Percentiles rank a stretch among this genome's conserved stretches.
These are phyloP conservation scores for Numenius arquata DNA, from an alignment of 2,113 vertebrate genomes.

Conservation along the genomic window DNA sequence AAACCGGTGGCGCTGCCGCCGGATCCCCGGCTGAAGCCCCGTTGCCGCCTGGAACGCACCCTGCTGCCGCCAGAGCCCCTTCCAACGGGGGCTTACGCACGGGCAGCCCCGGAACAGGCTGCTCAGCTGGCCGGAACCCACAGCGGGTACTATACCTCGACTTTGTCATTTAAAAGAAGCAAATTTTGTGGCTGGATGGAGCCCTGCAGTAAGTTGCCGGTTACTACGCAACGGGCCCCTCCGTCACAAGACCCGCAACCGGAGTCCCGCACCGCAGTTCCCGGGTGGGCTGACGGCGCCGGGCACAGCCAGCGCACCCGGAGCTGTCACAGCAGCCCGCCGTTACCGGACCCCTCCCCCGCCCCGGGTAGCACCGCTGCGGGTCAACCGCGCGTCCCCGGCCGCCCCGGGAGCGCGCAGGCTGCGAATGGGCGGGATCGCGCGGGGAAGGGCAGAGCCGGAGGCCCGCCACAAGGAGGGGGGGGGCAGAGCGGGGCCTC, in stretches of 20 bases:
- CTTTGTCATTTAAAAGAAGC: background rate
- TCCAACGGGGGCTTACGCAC: fast-evolving
- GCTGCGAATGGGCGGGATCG: background rate
- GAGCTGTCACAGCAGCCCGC: background rate
- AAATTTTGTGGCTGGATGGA: background rate
- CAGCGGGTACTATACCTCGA: fast-evolving
- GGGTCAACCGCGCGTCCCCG: background rate
- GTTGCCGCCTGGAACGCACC: fast-evolving
- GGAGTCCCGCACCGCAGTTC: background rate
- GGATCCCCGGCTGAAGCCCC: background rate
- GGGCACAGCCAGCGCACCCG: background rate
- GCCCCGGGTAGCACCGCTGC: background rate
- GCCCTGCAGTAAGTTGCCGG: background rate
- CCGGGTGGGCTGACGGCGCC: background rate
- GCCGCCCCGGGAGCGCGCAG: background rate
- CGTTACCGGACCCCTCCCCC: background rate
- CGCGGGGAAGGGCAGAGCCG: too few species aligned
- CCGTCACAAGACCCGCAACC: background rate
- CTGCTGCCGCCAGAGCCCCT: background rate
- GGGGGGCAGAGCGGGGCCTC: too few species aligned
- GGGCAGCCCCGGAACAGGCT: background rate
- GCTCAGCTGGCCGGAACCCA: too few species aligned
- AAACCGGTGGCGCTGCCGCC: background rate
- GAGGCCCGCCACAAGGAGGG: background rate
- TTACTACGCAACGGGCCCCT: too few species aligned